Evolutionary conservation across 2,113 vertebrate genomes (phyloP).

Genomic region (Peromyscus leucopus): DNA sequence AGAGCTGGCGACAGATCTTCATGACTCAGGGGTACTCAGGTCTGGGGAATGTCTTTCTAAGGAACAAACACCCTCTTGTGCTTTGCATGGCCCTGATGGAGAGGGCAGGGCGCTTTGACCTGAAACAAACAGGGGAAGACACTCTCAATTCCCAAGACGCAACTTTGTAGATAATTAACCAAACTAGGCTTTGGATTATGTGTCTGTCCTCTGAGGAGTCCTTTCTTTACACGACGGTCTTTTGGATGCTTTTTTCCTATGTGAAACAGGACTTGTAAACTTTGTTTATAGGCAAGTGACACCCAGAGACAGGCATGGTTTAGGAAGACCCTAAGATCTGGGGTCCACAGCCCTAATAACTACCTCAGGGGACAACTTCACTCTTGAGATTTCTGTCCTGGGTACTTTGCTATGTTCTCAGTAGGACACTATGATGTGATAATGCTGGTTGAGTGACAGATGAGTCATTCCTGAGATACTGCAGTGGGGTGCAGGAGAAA

Average conservation of each 20-base stretch:
- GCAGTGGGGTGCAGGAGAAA: background rate
- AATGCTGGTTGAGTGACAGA: background rate
- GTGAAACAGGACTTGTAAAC: background rate
- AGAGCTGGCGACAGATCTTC: background rate
- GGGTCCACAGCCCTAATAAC: background rate
- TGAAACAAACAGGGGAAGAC: background rate
- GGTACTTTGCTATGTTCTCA: background rate
- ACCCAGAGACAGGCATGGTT: background rate
- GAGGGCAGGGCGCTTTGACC: background rate
- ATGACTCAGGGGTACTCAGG: background rate
- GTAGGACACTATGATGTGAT: background rate
- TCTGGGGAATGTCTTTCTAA: background rate
- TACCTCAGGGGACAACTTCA: background rate
- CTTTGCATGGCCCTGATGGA: background rate
- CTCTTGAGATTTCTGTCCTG: background rate
- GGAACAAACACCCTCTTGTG: background rate
- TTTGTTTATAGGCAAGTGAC: background rate
- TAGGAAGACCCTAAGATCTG: background rate
- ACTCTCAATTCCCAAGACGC: background rate
- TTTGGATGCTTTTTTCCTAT: background rate
- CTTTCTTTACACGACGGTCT: conserved; percentile 11
- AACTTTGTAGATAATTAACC: background rate
- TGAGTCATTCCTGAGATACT: background rate
- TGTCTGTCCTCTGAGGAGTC: background rate
- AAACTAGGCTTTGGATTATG: background rate